A percentile compares a stretch with the other conserved stretches of the same genome.
Evolutionary conservation across 2,888 invertebrate species (phyloP).

Genomic region (Gandaritis pyraliata): DNA sequence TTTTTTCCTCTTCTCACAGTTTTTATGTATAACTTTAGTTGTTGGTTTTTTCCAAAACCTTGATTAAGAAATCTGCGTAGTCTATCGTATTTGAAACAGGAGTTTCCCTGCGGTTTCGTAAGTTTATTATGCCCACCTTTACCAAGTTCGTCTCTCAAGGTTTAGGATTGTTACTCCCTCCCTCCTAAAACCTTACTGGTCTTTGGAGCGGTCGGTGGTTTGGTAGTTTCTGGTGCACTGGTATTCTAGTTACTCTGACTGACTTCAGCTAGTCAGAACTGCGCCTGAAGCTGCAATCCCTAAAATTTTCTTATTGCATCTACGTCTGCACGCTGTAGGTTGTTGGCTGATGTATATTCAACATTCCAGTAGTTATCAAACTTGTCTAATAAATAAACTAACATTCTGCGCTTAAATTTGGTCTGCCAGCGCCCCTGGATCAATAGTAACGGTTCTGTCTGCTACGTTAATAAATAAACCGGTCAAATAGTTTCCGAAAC

Average conservation of each 20-base stretch:
- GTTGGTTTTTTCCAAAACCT: not conserved
- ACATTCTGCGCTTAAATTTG: conserved; percentile 24
- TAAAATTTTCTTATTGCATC: no score
- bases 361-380: not conserved
- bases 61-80: not conserved
- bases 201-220: no score
- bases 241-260: no score
- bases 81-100: not conserved
- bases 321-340: not conserved
- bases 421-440: conserved; percentile 31
- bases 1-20: no score
- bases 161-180: no score
- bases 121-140: not conserved
- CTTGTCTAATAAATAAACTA: not conserved
- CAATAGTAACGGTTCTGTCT: conserved; percentile 32
- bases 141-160: no score
- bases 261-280: no score
- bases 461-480: conserved; percentile 35
- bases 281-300: no score
- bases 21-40: no score
- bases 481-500: conserved; percentile 35
- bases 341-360: not conserved
- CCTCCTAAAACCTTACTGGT: no score
- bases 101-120: conserved; percentile 1
- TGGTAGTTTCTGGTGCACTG: no score